Base-by-base conservation (phyloP, 2,888 invertebrate genomes). In the Acleris literana region DNA sequence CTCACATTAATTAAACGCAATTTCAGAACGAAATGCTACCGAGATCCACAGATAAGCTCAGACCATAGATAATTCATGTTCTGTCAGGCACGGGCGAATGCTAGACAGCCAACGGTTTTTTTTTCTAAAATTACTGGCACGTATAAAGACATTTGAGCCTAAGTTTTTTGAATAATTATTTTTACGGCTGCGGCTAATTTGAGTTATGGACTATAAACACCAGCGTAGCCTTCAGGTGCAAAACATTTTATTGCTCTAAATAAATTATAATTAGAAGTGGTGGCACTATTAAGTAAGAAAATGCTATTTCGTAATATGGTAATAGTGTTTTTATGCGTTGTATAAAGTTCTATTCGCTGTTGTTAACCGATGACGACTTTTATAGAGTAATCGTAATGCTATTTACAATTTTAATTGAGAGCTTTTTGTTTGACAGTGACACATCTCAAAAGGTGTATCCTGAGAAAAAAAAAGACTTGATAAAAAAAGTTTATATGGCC, bases 51-150 rank as follows among this genome's bases (percentile, higher is more conserved):
- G 65, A 65, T 65, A 65, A 65, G 65, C 65, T 56, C 22, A 61
- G 57, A 57, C 65, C 65, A 65, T 65, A 65, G 60, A 65, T 65
- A 61, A 56, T 61, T 65, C 65, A 60, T 65, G 65, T 65, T 65
- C 65, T 61, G 60, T 44, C 60, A 46, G 65, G 65, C 60, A 61
- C 60, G 44, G 60, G 65, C 65, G 55, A 51, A 17, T 56, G 60
- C 65, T 51, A 61, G 65, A 65, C 65, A 60, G 60, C 60, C 60
- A 65, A 56, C 65, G 65, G 55, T 55, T 65, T 65, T 39, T 65
- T 65, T 65, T 61, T 65, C 29, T 52, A 48, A 56, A 52, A 66
- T 66, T 57, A 66, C 62, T 52, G 52, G 52, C 48, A 48, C 57
- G 57, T 25, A 66, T 61, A 61, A 46, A 51, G 51, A 52, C 55